phyloP scores from a whole-genome alignment of 2,797 vertebrate genomes.

The Catharus ustulatus region DNA sequence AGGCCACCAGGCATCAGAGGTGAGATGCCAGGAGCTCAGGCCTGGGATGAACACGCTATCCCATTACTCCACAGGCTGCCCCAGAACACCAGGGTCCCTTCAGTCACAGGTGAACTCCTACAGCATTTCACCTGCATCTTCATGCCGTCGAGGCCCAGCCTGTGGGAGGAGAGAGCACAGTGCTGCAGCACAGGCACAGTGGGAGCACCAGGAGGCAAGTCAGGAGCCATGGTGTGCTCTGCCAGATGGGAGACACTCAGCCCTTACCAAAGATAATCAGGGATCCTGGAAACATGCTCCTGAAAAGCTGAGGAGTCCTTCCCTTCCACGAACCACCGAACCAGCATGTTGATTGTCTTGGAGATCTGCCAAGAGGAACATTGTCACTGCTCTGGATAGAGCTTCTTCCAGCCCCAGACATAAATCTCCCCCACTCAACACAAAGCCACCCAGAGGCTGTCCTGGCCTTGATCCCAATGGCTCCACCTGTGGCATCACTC shows the following conservation, averaged over 20 bases:
- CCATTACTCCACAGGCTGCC: background rate
- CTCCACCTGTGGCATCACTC: background rate
- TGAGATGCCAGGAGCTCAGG: background rate
- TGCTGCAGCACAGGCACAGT: background rate
- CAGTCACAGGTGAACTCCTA: background rate
- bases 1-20: background rate
- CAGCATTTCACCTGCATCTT: slow-evolving; percentile 91
- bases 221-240: background rate
- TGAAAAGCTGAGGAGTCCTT: slow-evolving; percentile 83
- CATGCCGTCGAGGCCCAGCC: slow-evolving; percentile 94
- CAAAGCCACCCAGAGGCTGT: background rate
- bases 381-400: background rate
- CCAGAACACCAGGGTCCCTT: background rate
- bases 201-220: background rate
- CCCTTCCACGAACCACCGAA: slow-evolving; percentile 90
- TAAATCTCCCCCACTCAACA: background rate
- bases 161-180: slow-evolving; percentile 65
- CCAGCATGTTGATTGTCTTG: slow-evolving; percentile 95
- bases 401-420: background rate
- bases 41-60: background rate
- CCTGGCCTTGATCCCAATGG: fast-evolving
- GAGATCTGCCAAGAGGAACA: slow-evolving; percentile 83
- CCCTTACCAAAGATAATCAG: slow-evolving; percentile 94
- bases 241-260: background rate
- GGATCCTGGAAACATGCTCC: slow-evolving; percentile 90